Evolutionary conservation across 2,113 vertebrate species (phyloP).

Genomic region (Hippocampus barbouri): DNA sequence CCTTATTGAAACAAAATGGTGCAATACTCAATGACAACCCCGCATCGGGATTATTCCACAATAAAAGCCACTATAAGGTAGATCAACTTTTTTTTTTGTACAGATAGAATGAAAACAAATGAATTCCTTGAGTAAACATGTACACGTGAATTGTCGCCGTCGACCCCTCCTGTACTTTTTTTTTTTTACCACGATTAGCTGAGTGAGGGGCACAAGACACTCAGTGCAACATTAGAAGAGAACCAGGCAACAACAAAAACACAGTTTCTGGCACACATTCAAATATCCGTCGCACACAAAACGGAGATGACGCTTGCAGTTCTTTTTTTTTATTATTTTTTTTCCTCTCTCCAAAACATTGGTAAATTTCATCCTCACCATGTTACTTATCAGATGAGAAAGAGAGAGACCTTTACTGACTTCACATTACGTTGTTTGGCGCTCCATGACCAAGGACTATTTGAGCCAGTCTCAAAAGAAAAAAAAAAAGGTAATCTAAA

Average conservation of each 20-base stretch:
- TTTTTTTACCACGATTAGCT: slow-evolving; percentile 77
- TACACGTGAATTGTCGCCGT: slow-evolving; percentile 90
- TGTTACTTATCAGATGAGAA: slow-evolving; percentile 72
- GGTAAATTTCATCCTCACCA: slow-evolving; percentile 71
- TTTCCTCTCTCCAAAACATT: slow-evolving; percentile 21
- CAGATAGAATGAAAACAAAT: slow-evolving; percentile 73
- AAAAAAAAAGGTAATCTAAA: not conserved
- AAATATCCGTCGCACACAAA: slow-evolving; percentile 62
- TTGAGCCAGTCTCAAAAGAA: not conserved
- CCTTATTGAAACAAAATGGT: slow-evolving; percentile 81
- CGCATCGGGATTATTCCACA: slow-evolving; percentile 83
- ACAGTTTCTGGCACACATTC: slow-evolving; percentile 59
- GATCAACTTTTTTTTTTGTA: slow-evolving; percentile 84
- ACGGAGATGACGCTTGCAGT: slow-evolving; percentile 58
- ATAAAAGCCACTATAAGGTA: slow-evolving; percentile 94
- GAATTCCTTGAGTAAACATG: slow-evolving; percentile 99
- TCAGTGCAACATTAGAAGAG: slow-evolving; percentile 97
- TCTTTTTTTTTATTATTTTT: slow-evolving; percentile 15
- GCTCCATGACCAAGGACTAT: slow-evolving; percentile 50
- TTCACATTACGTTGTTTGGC: slow-evolving; percentile 97
- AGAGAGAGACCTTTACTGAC: slow-evolving; percentile 61
- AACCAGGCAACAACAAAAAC: slow-evolving; percentile 67
- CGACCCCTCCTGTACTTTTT: slow-evolving; percentile 74
- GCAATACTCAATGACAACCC: slow-evolving; percentile 85
- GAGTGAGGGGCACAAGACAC: slow-evolving; percentile 87